Evolutionary conservation across 2,888 invertebrate species (phyloP).

Genomic region (Eretmocerus hayati): DNA sequence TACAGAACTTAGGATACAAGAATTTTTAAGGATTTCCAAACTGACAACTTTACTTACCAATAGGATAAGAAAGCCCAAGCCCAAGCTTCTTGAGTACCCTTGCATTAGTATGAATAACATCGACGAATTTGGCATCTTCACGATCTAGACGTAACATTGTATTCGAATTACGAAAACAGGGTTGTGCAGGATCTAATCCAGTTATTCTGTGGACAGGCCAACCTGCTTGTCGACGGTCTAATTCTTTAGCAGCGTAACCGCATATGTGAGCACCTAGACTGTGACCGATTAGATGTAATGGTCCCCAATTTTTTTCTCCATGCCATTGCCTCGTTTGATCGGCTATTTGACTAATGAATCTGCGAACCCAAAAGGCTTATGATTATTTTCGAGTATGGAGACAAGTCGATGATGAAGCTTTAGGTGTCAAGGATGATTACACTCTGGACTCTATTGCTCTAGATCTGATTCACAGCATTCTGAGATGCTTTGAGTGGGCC

Average conservation of each 20-base stretch:
- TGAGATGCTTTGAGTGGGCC: no score
- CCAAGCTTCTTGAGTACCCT: slow-evolving; percentile 51
- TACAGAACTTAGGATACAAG: no score
- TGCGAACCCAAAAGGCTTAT: not conserved
- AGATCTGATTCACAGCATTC: no score
- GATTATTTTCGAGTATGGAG: no score
- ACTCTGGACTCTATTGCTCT: no score
- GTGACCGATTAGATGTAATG: slow-evolving; percentile 55
- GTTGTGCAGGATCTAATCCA: slow-evolving; percentile 61
- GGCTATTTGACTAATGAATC: not conserved
- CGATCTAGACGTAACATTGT: slow-evolving; percentile 50
- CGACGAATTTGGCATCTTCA: slow-evolving; percentile 56
- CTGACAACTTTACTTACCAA: slow-evolving; percentile 46
- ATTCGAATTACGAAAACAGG: slow-evolving; percentile 52
- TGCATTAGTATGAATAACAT: slow-evolving; percentile 60
- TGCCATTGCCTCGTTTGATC: not conserved
- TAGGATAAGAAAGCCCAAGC: slow-evolving; percentile 53
- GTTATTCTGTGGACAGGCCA: slow-evolving; percentile 39
- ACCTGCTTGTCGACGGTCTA: slow-evolving; percentile 42
- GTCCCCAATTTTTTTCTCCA: slow-evolving; percentile 30
- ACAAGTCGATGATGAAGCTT: no score
- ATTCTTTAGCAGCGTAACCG: slow-evolving; percentile 51
- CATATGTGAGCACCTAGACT: slow-evolving; percentile 60
- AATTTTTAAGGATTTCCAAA: no score
- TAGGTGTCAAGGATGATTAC: no score